Evolutionary conservation across 2,113 vertebrate genomes (phyloP).

Genomic region (Axis porcinus): DNA sequence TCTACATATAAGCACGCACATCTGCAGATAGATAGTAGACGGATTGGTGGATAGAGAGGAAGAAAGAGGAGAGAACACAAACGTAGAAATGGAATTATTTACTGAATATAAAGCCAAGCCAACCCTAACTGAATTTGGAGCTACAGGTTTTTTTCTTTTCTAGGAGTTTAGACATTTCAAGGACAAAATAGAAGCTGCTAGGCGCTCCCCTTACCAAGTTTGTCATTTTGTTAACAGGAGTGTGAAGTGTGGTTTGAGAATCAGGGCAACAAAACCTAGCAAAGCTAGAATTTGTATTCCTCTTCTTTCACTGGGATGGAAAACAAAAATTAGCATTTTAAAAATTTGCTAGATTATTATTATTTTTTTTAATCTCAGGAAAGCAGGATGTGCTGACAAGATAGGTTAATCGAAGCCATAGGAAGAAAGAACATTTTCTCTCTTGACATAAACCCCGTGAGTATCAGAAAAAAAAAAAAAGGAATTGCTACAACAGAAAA

Average conservation of each 20-base stretch:
- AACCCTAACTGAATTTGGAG: background rate
- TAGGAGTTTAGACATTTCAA: background rate
- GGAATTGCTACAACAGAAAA: conserved; percentile 34
- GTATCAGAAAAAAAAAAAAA: conserved; percentile 28
- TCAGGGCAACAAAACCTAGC: background rate
- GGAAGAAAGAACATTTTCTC: conserved; percentile 34
- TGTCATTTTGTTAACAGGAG: background rate
- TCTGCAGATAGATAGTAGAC: background rate
- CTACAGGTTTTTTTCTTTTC: background rate
- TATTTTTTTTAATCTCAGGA: background rate
- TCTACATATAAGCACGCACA: background rate
- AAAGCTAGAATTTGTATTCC: background rate
- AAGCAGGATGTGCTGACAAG: background rate
- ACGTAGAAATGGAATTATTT: background rate
- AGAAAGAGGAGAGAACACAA: background rate
- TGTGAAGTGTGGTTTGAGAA: background rate
- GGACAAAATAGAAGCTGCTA: background rate
- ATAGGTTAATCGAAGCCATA: conserved; percentile 23
- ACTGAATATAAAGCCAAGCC: background rate
- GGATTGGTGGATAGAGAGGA: background rate
- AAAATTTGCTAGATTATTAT: background rate
- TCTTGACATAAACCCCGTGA: conserved; percentile 26
- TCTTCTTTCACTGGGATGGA: background rate
- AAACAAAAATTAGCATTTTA: background rate
- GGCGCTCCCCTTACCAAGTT: background rate